These are phyloP conservation scores for Astyanax mexicanus DNA, from an alignment of 2,797 vertebrate species.

Conservation along the genomic window DNA sequence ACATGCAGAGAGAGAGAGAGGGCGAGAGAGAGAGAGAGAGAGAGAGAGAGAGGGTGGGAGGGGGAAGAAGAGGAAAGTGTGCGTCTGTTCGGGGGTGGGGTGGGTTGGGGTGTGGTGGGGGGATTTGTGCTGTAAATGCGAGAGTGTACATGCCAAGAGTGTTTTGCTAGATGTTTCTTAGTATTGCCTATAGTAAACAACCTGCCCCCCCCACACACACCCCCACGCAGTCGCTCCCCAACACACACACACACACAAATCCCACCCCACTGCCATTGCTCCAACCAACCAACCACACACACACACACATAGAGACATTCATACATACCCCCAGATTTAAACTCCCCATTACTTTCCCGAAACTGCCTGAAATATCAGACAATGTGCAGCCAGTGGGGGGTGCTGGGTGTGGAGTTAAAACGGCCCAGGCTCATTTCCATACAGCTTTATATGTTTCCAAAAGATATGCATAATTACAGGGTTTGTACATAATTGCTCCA, in stretches of 20 bases:
- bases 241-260: slow-evolving; percentile 44
- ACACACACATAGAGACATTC: slow-evolving; percentile 55
- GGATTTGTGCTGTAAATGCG: slow-evolving; percentile 33
- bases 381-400: slow-evolving; percentile 65
- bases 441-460: slow-evolving; percentile 80
- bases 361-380: slow-evolving; percentile 75
- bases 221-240: background rate
- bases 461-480: slow-evolving; percentile 82
- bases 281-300: background rate
- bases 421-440: slow-evolving; percentile 78
- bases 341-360: slow-evolving; percentile 65
- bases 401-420: slow-evolving; percentile 64
- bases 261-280: slow-evolving; percentile 18
- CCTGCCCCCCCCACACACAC: slow-evolving; percentile 59
- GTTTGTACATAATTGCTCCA: slow-evolving; percentile 81
- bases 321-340: slow-evolving; percentile 67
- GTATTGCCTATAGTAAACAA: slow-evolving; percentile 69
- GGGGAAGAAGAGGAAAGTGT: slow-evolving; percentile 49
- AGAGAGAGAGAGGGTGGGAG: slow-evolving; percentile 39
- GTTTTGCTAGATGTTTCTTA: slow-evolving; percentile 67
- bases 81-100: slow-evolving; percentile 9
- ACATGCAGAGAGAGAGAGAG: slow-evolving; percentile 52
- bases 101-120: slow-evolving; percentile 27
- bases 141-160: slow-evolving; percentile 41
- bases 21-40: slow-evolving; percentile 27